Evolutionary conservation across 2,888 invertebrate species (phyloP).

Genomic region (Rhabditophanes sp.): DNA sequence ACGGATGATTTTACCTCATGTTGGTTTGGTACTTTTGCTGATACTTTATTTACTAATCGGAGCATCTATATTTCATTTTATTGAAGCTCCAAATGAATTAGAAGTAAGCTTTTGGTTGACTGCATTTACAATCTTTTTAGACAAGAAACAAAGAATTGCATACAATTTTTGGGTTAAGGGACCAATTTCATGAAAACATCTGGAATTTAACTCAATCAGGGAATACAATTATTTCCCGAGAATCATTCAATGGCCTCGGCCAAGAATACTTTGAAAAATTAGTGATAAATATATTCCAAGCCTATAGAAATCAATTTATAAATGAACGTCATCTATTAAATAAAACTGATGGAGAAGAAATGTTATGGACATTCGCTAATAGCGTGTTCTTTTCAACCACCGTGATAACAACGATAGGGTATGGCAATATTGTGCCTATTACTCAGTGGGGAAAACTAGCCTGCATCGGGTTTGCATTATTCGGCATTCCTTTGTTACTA

Average conservation of each 20-base stretch:
- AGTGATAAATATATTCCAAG: constrained; percentile 20
- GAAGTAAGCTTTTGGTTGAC: constrained; percentile 16
- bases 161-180: constrained; percentile 30
- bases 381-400: constrained; percentile 44
- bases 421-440: constrained; percentile 36
- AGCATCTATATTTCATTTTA: constrained; percentile 36
- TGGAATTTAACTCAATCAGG: constrained; percentile 39
- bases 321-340: constrained; percentile 38
- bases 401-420: constrained; percentile 44
- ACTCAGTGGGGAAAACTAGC: constrained; percentile 28
- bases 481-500: constrained; percentile 43
- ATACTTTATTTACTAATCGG: constrained; percentile 37
- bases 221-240: constrained; percentile 34
- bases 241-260: constrained; percentile 38
- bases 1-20: constrained; percentile 40
- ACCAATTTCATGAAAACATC: constrained; percentile 38
- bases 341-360: constrained; percentile 27
- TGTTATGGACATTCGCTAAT: constrained; percentile 42
- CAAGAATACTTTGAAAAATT: constrained; percentile 37
- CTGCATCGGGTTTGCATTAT: constrained; percentile 42
- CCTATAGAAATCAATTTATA: constrained; percentile 41
- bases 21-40: constrained; percentile 40
- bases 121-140: constrained; percentile 12
- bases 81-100: constrained; percentile 37
- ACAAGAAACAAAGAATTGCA: constrained; percentile 28